Percentiles rank a stretch among this genome's conserved stretches.
These are phyloP conservation scores for Tetropium fuscum DNA, from an alignment of 2,888 invertebrate genomes.

Conservation along the genomic window DNA sequence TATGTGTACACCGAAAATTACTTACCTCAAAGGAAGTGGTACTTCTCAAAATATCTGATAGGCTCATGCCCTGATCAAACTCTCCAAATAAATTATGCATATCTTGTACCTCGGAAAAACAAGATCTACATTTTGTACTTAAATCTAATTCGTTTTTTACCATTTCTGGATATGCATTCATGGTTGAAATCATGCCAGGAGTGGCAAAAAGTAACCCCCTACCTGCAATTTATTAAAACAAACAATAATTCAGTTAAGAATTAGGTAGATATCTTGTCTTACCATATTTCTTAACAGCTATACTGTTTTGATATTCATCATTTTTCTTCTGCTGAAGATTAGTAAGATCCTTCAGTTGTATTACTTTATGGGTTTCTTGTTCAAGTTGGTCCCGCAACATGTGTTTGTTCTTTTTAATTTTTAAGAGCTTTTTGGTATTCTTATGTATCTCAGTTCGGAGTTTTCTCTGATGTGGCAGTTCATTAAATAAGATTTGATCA, in stretches of 20 bases:
- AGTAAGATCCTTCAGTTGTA: background rate
- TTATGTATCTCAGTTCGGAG: background rate
- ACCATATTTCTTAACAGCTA: no score
- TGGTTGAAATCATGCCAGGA: no score
- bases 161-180: no score
- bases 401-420: background rate
- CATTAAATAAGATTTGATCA: background rate
- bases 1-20: background rate
- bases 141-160: background rate
- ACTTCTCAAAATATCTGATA: slow-evolving; percentile 8
- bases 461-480: background rate
- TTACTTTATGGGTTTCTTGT: background rate
- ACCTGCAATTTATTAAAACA: no score
- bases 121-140: slow-evolving; percentile 11
- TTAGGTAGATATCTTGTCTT: no score
- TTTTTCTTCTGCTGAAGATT: no score
- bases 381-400: background rate
- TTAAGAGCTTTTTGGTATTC: background rate
- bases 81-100: slow-evolving; percentile 7
- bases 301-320: no score
- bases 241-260: no score
- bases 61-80: slow-evolving; percentile 1
- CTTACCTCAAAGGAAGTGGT: slow-evolving; percentile 14
- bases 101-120: background rate
- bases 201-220: no score